Conservation (phyloP, 2,797 vertebrate species). For the Champsocephalus gunnari region DNA sequence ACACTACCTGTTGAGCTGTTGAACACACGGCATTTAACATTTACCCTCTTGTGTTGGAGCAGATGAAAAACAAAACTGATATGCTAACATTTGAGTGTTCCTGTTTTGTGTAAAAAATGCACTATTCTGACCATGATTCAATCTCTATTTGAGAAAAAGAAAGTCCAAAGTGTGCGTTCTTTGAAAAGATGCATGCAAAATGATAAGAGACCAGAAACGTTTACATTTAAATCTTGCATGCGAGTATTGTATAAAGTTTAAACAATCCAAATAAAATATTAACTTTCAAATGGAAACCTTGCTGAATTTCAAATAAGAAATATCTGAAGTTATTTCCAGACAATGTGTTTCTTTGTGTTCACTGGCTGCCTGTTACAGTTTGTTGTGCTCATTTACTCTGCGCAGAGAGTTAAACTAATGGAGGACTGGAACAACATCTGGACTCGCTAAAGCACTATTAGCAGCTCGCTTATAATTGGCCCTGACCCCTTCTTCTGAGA, state of each 20-base stretch:
- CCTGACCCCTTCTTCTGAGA: conserved; percentile 76
- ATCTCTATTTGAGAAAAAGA: not conserved
- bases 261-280: not conserved
- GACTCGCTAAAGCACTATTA: conserved; percentile 76
- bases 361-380: conserved; percentile 9
- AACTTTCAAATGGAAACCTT: not conserved
- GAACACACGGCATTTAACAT: not conserved
- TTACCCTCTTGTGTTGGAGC: not conserved
- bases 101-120: not conserved
- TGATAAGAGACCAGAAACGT: not conserved
- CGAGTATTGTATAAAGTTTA: conserved; percentile 1
- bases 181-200: not conserved
- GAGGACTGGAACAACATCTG: conserved; percentile 72
- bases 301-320: conserved; percentile 8
- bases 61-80: not conserved
- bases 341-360: conserved; percentile 29
- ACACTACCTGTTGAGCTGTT: no score
- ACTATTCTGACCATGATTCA: not conserved
- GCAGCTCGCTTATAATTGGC: conserved; percentile 80
- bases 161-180: not conserved
- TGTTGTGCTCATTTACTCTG: conserved; percentile 53
- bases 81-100: not conserved
- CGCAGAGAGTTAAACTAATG: conserved; percentile 53
- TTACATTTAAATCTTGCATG: not conserved
- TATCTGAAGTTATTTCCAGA: conserved; percentile 11